Conservation (phyloP, 2,888 invertebrate genomes). For the Chymomyza fuscimana region DNA sequence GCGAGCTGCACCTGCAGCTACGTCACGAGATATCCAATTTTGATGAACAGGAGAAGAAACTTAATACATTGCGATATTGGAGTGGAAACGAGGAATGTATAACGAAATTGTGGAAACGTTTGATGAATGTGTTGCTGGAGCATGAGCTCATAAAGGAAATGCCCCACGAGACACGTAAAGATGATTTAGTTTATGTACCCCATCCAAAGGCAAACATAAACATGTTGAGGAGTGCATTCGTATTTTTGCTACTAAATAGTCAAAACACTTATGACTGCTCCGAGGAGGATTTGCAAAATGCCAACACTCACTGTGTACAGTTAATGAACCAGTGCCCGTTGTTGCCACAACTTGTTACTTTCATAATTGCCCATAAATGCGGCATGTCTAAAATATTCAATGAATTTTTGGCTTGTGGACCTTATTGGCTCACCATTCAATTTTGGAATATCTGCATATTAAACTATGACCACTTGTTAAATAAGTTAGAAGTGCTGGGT, state of each 20-base stretch:
- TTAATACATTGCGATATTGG: not conserved
- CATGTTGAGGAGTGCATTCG: not conserved
- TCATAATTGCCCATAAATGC: not conserved
- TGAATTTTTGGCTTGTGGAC: conserved; percentile 2
- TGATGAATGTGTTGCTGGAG: not conserved
- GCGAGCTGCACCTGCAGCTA: not conserved
- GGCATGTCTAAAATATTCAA: not conserved
- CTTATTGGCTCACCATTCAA: not conserved
- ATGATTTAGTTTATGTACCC: not conserved
- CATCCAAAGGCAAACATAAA: not conserved
- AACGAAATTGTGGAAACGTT: not conserved
- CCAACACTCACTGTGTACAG: not conserved
- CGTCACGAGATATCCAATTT: not conserved
- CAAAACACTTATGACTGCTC: not conserved
- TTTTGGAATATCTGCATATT: not conserved
- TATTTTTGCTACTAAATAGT: conserved; percentile 1
- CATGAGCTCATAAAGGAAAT: not conserved
- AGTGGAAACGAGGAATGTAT: not conserved
- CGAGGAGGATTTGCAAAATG: not conserved
- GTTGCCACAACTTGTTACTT: not conserved
- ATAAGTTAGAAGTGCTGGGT: not conserved
- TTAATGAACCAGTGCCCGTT: not conserved
- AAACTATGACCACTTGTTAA: not conserved
- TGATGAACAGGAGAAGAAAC: not conserved
- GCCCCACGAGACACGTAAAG: not conserved